Conservation (phyloP, 30 jellyfish, hydroid and myxozoan genomes). For the Rhopilema esculentum region DNA sequence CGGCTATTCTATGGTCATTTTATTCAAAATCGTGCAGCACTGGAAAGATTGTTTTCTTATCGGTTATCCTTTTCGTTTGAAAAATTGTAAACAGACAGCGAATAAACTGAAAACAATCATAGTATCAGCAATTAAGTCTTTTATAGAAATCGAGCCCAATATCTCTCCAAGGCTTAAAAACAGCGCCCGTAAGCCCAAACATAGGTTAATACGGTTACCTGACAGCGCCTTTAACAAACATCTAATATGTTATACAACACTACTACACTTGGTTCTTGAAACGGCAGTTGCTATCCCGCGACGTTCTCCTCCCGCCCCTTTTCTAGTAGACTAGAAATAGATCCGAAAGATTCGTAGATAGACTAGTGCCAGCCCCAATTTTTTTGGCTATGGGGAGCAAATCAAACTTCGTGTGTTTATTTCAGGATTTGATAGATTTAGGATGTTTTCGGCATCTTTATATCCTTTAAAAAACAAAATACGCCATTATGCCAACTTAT, state of each 20-base stretch:
- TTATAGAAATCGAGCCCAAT: not conserved
- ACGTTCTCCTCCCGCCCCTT: too few species aligned
- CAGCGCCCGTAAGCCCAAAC: constrained; percentile 35
- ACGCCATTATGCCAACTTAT: not conserved
- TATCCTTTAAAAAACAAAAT: not conserved
- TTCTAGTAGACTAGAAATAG: too few species aligned
- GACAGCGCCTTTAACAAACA: not conserved
- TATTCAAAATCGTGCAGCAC: not conserved
- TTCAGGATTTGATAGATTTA: not conserved
- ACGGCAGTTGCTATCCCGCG: too few species aligned
- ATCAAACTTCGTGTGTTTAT: not conserved
- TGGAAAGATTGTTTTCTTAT: constrained; percentile 8
- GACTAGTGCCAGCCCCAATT: not conserved
- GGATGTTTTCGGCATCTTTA: not conserved
- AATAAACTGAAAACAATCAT: not conserved
- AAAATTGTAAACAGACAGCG: constrained; percentile 9
- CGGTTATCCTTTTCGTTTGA: not conserved
- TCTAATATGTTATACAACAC: too few species aligned
- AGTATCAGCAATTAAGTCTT: constrained; percentile 1
- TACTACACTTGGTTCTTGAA: too few species aligned
- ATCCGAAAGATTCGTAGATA: too few species aligned
- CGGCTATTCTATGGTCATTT: not conserved
- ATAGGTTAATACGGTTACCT: not conserved
- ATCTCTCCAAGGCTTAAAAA: not conserved
- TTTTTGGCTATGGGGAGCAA: not conserved